phyloP scores from a whole-genome alignment of 2,797 vertebrate species.

The Hirundo rustica region DNA sequence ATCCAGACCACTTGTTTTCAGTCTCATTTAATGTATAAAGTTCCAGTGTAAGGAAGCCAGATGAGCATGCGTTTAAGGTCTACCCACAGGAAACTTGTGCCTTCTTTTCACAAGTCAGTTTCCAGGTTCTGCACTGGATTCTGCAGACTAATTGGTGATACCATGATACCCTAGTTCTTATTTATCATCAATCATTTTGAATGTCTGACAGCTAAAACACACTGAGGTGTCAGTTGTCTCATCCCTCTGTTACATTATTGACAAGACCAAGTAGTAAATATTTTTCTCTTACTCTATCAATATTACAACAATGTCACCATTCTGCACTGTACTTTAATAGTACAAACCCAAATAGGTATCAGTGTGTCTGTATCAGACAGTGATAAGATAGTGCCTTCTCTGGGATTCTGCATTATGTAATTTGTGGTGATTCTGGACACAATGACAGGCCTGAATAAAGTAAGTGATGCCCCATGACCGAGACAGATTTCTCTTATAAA shows the following conservation, averaged over 20 bases:
- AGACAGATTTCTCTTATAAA: background rate
- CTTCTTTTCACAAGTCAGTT: background rate
- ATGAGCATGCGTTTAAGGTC: background rate
- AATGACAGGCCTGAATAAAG: background rate
- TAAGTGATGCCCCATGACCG: background rate
- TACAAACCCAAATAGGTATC: background rate
- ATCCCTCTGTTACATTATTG: background rate
- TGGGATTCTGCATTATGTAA: background rate
- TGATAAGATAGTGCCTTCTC: background rate
- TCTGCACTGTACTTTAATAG: background rate
- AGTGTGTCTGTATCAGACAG: background rate
- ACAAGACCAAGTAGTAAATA: rapidly evolving
- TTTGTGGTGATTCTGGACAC: background rate
- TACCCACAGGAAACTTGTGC: background rate
- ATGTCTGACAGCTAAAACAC: background rate
- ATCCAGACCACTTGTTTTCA: background rate
- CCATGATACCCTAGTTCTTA: background rate
- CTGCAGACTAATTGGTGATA: background rate
- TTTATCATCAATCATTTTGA: background rate
- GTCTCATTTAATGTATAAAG: background rate
- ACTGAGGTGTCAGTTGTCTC: background rate
- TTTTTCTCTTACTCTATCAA: background rate
- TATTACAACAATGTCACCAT: background rate
- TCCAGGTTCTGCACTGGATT: background rate
- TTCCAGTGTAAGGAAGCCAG: background rate